Conservation (phyloP, 2,113 vertebrate species). For the Phrynosoma platyrhinos region DNA sequence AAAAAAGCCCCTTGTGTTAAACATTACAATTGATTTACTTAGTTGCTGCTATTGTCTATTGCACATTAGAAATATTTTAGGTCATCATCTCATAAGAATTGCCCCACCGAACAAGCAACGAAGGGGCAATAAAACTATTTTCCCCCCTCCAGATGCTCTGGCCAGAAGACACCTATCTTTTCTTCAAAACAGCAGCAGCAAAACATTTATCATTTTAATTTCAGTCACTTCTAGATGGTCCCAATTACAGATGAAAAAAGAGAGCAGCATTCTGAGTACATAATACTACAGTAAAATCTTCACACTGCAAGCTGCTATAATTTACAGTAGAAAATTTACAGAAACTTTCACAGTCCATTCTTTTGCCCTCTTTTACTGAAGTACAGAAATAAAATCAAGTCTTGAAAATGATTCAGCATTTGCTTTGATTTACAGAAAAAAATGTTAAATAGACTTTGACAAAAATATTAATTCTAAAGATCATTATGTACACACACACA, state of each 20-base stretch:
- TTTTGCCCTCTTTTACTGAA: background rate
- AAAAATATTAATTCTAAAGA: conserved; percentile 11
- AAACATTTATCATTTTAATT: background rate
- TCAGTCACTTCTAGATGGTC: conserved; percentile 27
- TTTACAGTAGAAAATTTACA: conserved; percentile 42
- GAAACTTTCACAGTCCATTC: conserved; percentile 40
- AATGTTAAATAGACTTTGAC: background rate
- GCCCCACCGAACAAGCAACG: background rate
- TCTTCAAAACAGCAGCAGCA: conserved; percentile 4
- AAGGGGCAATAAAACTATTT: background rate
- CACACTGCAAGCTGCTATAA: conserved; percentile 42
- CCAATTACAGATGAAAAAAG: conserved; percentile 35
- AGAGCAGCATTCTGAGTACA: conserved; percentile 13
- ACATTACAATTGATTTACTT: conserved; percentile 26
- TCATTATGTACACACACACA: background rate
- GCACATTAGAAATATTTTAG: conserved; percentile 32
- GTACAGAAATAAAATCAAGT: background rate
- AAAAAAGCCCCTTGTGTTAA: conserved; percentile 45
- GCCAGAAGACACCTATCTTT: background rate
- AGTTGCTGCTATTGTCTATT: conserved; percentile 31
- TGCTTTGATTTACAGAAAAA: conserved; percentile 3
- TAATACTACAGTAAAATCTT: background rate
- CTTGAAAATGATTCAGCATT: conserved; percentile 41
- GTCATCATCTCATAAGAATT: background rate
- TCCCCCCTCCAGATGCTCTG: conserved; percentile 4